Percentiles rank a stretch among this genome's conserved stretches.
Conservation (phyloP, 2,113 vertebrate species). For the Amazona vittata region DNA sequence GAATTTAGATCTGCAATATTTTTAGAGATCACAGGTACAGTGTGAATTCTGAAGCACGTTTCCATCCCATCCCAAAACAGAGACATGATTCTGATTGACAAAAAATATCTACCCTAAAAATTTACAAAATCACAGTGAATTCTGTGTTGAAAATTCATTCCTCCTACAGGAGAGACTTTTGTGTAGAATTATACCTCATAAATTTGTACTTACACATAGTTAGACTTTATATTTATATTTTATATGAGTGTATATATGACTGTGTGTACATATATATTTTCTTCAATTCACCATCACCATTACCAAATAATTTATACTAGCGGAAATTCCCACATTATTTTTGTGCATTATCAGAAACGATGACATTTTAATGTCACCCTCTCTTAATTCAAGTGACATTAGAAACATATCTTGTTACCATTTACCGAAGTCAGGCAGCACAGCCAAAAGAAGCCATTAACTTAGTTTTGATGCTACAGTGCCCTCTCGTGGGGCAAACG, state of each 20-base stretch:
- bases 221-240: background rate
- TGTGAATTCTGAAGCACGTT: background rate
- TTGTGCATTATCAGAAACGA: accelerated
- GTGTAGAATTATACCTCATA: background rate
- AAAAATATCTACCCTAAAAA: background rate
- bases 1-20: background rate
- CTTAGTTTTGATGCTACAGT: background rate
- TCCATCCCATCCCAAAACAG: background rate
- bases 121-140: background rate
- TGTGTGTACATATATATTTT: background rate
- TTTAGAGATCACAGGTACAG: background rate
- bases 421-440: background rate
- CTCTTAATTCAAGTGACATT: background rate
- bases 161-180: background rate
- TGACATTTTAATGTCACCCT: background rate
- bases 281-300: background rate
- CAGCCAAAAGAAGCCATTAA: background rate
- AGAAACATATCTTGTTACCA: background rate
- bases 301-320: slow-evolving; percentile 2
- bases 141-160: background rate
- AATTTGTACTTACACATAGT: background rate
- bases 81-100: background rate
- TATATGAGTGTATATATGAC: background rate
- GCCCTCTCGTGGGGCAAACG: slow-evolving; percentile 33
- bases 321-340: background rate